Base-by-base conservation (phyloP, 2,113 vertebrate species). In the Gopherus evgoodei region DNA sequence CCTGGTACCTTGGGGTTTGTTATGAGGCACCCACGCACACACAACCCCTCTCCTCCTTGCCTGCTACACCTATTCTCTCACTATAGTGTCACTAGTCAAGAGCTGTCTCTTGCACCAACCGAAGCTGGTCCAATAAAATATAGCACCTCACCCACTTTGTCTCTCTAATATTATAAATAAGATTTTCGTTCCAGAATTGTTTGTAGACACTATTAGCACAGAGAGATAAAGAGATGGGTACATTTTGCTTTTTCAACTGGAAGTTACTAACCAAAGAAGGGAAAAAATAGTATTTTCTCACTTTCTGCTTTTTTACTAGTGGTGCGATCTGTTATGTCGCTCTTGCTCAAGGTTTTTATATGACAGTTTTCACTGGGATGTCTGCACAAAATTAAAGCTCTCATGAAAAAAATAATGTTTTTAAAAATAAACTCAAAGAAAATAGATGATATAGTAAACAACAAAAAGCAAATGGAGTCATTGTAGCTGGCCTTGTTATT, bases 401-500 rank as follows among this genome's bases (percentile, higher is more conserved):
- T 25, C 2, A 1, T 11, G 84, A 3, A n/a, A 31, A 29, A 53
- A 12, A 53, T 25, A 12, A 6, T 13, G 4, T 44, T 86, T 56
- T 10, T 72, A 22, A 21, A 38, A 72, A 72, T 38, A n/a, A 72
- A 44, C 27, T 47, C 11, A 42, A 13, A 29, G 24, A 29, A 14
- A 25, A 78, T 24, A 44, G 42, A 29, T 44, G 29, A 31, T 2
- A 31, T 10, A 2, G 65, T 72, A 27, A 12, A 1, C 8, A 9
- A 25, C 14, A 49, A 85, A 29, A 49, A 78, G 21, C 59, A 25
- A 16, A 14, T 29, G 75, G 80, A 52, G 44, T 69, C 50, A 14
- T 14, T 38, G 0, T 0, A 5, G 56, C 7, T 13, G 49, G 1
- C 72, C 54, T 69, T 44, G 4, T 3, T 29, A 65, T 72, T 49